Evolutionary conservation across 1,140 invertebrate species (phyloP), one percentile per base, ranked within the genome.

Genomic region (Bombus waltoni): DNA sequence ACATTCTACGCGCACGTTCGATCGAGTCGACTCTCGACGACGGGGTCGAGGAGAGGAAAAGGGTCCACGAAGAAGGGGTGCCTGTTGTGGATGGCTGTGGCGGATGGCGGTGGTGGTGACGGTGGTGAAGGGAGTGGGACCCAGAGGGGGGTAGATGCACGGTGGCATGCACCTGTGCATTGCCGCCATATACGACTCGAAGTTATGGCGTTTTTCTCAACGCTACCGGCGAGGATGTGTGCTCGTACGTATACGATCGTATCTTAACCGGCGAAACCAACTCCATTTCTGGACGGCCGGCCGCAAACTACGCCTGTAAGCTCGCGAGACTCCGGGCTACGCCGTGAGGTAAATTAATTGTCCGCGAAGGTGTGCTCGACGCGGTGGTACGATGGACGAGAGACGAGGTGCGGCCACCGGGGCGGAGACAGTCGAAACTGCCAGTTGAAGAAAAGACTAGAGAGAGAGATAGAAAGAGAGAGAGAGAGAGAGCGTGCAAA

Each of bases 131-230:
- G 71, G 82, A 53, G 70, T 66, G 57, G 88, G 81, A 88, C 53
- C 78, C 80, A 86, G 59, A 85, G 65, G 87, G 88, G 87, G 85
- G 87, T 89, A 88, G 82, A 88, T 72, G 84, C 87, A 88, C 87
- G 81, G 89, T 87, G 87, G 89, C 79, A 91, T 93, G 94, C 94
- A 94, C 93, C 94, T 94, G 94, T 93, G 93, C 94, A 92, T 93
- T 92, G 91, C 92, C 93, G 92, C 94, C 94, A 93, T 94, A 94
- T 94, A 93, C 89, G 93, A 93, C 90, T 87, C 90, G 85, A 81
- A 94, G 93, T 94, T 94, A 94, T 94, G 93, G 94, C 92, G 93
- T 94, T 94, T 94, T 94, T 94, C 93, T 93, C 87, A 78, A 66
- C 86, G 89, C 74, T 78, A 75, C 78, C 80, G 80, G 18, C 89